Evolutionary conservation across 2,888 invertebrate species (phyloP), one percentile per base, ranked within the genome.

Genomic region (Drosophila fungiperda): DNA sequence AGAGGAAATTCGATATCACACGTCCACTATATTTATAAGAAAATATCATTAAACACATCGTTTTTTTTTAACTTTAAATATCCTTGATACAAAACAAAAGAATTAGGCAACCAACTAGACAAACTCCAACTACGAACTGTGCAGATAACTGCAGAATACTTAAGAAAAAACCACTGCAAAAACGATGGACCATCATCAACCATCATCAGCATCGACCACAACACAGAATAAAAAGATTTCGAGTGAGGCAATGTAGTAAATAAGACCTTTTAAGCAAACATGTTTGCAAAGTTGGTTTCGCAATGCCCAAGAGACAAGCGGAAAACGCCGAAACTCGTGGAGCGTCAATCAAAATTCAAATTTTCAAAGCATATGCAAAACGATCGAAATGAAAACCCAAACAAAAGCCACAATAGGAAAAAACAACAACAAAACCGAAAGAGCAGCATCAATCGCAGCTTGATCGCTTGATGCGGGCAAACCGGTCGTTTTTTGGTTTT

Each of bases 281-380:
- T 66, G 48, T 59, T 59, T 71, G 63, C 59, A 9, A 9, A 54
- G 76, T 55, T n/a, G 36, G 52, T 85, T 89, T 89, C 49, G 89
- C 87, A 89, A 86, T 59, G 7, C 23, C 9, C 38, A 58, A 36
- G 69, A 67, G 68, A 33, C 0, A 52, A 68, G 57, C 69, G 59
- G 70, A 65, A 87, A 87, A 72, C 53, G 72, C 66, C 59, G 29
- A 75, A 68, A 66, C 77, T 71, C 68, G 64, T 81, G 68, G 42
- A 72, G 71, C 78, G 73, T 80, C 78, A 72, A 87, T 87, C 85
- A 87, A 86, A 87, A 87, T 75, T 76, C 80, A 80, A 84, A 89
- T 80, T 80, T 83, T 73, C 36, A 71, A 66, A 66, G 70, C 67
- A 77, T 63, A 73, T 85, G 87, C 80, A 72, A 82, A 82, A 53